phyloP scores from a whole-genome alignment of 2,888 invertebrate genomes.

The Tenthredo mesomela region DNA sequence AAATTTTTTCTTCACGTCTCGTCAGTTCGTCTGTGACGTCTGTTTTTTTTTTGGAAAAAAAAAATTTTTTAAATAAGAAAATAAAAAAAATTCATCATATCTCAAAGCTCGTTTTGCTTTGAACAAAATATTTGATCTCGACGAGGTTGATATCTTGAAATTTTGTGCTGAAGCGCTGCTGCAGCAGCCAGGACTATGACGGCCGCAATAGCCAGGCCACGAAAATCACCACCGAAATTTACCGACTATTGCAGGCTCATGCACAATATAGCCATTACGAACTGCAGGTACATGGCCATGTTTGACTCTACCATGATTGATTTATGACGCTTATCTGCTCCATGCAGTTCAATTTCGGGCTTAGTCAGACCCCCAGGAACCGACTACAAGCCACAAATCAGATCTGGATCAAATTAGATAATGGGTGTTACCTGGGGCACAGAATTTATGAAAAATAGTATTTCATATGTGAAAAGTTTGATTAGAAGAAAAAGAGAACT shows the following conservation, averaged over 20 bases:
- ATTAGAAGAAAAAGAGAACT: no score
- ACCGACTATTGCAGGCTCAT: neutral
- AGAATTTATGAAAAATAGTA: neutral
- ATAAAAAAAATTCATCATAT: neutral
- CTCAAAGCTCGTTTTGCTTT: neutral
- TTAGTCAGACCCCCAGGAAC: neutral
- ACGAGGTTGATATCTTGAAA: neutral
- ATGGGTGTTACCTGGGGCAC: neutral
- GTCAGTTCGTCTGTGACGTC: neutral
- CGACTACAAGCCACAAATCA: neutral
- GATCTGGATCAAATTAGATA: neutral
- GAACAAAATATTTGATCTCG: neutral
- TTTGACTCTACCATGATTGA: conserved; percentile 5
- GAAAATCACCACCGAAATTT: conserved; percentile 7
- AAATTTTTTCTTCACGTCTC: no score
- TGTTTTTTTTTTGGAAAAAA: no score
- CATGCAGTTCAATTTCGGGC: conserved; percentile 24
- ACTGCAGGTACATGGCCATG: neutral
- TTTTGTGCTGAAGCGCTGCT: neutral
- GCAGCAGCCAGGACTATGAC: neutral
- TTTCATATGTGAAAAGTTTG: neutral
- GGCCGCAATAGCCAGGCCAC: neutral
- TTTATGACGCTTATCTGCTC: conserved; percentile 30
- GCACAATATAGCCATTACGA: neutral
- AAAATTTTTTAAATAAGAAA: no score